These are phyloP conservation scores for Syngnathus acus DNA, from an alignment of 2,797 vertebrate species.

Conservation along the genomic window DNA sequence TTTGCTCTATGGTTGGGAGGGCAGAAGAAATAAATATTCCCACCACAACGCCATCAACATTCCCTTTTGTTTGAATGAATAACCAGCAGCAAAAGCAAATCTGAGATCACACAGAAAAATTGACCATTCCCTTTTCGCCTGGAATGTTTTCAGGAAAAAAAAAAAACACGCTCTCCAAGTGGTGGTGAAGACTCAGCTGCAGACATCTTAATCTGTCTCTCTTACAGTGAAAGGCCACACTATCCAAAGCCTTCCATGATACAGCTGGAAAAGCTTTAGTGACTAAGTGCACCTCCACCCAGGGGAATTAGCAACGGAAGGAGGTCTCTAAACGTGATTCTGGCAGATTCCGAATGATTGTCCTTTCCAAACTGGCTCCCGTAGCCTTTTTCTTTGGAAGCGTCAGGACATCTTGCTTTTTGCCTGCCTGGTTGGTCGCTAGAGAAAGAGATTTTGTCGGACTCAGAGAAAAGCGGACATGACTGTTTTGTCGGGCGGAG, in stretches of 20 bases:
- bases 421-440: slow-evolving; percentile 25
- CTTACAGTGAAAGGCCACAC: slow-evolving; percentile 32
- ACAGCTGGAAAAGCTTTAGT: slow-evolving; percentile 33
- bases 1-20: neutral
- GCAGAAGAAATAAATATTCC: no score
- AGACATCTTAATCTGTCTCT: slow-evolving; percentile 37
- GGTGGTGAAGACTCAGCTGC: slow-evolving; percentile 3
- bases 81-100: no score
- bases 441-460: slow-evolving; percentile 39
- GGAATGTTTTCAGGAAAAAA: neutral
- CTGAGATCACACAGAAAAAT: neutral
- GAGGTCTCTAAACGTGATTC: slow-evolving; percentile 39
- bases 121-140: neutral
- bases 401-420: slow-evolving; percentile 32
- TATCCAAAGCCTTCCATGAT: slow-evolving; percentile 43
- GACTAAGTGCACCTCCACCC: slow-evolving; percentile 44
- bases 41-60: neutral
- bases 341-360: slow-evolving; percentile 58
- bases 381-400: slow-evolving; percentile 21
- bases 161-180: neutral
- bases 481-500: slow-evolving; percentile 12
- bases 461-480: slow-evolving; percentile 27
- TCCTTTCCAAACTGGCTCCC: slow-evolving; percentile 45
- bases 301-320: slow-evolving; percentile 41
- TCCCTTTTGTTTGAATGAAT: neutral